Evolutionary conservation across 1,140 invertebrate species (phyloP), one percentile per base, ranked within the genome.

Genomic region (Hypsibius dujardini): DNA sequence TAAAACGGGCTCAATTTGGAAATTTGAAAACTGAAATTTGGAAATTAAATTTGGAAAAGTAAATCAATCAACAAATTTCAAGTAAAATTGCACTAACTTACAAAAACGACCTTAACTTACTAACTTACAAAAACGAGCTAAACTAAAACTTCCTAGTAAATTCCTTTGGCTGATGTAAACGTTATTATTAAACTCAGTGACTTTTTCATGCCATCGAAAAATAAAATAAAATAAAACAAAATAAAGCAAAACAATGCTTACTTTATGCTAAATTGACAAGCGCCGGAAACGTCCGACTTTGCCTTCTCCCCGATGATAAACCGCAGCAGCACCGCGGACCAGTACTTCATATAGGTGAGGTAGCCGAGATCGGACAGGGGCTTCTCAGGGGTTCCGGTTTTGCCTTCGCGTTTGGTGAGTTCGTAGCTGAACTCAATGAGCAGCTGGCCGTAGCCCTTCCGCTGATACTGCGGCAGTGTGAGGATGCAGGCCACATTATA

Each of bases 401-500:
- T 96, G 1, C 90, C 91, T 83, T 96, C 93, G 79, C 93, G 93
- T 80, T 95, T 96, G 14, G 92, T 95, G 72, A 96, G 81, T 81
- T 95, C 92, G 79, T 97, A 97, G 81, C 92, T 98, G 82, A 99
- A 98, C 86, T 99, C 95, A 77, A 99, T 99, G 42, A 99, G 83
- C 59, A 99, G 81, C 83, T 96, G 97, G 74, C 96, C 96, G 80
- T 97, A 99, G 45, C 96, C 96, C 81, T 94, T 95, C 75, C 94
- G 85, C 80, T 99, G 96, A 81, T 95, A 98, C 1, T 95, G 95
- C 47, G 96, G 96, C 82, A 99, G 83, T 46, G 95, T 98, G 59
- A 99, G 82, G 79, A 99, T 99, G 82, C 96, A 99, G 28, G 96
- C 96, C 71, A 99, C 95, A 82, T 99, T 99, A 78, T 98, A 98